Percentiles rank a stretch among this genome's conserved stretches.
Evolutionary conservation across 23 tunicate genomes (phyloP).

Genomic region (Halocynthia roretzi): DNA sequence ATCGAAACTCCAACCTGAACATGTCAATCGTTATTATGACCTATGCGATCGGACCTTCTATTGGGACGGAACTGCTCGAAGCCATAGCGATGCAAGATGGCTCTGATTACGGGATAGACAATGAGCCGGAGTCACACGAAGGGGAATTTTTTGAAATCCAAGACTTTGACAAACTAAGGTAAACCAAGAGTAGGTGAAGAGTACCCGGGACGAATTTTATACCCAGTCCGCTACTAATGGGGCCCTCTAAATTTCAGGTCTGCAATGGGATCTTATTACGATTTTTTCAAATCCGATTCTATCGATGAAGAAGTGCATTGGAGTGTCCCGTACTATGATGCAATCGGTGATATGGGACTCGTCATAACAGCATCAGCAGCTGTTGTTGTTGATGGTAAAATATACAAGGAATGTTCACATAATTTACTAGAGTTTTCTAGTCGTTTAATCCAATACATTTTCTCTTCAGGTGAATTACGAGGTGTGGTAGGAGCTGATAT

Average conservation of each 20-base stretch:
- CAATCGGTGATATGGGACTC: conserved; percentile 48
- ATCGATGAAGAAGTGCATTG: conserved; percentile 19
- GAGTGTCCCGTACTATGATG: conserved; percentile 83
- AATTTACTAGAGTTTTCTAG: background rate
- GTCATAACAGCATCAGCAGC: conserved; percentile 66
- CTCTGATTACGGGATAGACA: background rate
- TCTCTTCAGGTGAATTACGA: conserved; percentile 18
- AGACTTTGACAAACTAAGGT: background rate
- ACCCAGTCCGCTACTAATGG: too few relatives aligned
- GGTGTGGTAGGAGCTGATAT: conserved; percentile 83
- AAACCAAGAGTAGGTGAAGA: too few relatives aligned
- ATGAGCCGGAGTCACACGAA: background rate
- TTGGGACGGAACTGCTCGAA: conserved; percentile 42
- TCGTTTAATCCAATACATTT: background rate
- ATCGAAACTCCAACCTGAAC: conserved; percentile 29
- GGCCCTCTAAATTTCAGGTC: background rate
- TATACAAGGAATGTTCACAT: background rate
- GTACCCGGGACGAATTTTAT: too few relatives aligned
- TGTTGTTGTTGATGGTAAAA: conserved; percentile 28
- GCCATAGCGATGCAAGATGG: background rate
- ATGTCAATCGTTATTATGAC: conserved; percentile 47
- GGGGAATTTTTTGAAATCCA: background rate
- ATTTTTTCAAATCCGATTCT: conserved; percentile 8
- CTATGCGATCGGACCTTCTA: conserved; percentile 57
- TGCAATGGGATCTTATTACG: conserved; percentile 67